phyloP scores from a whole-genome alignment of 2,888 invertebrate species.

The Drosophila dives region DNA sequence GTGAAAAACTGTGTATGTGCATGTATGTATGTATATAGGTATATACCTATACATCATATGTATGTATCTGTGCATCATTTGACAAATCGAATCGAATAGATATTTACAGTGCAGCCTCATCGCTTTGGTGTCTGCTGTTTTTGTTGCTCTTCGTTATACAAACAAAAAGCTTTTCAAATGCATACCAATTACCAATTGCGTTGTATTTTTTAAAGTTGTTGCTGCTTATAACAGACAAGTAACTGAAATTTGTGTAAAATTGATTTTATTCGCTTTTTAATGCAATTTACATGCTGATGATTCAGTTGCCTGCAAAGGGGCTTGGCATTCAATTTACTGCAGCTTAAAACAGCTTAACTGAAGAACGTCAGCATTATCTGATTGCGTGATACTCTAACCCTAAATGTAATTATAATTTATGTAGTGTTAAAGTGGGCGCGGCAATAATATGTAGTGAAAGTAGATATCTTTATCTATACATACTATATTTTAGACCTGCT shows the following conservation, averaged over 20 bases:
- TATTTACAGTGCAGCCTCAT: conserved; percentile 30
- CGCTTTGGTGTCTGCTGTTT: conserved; percentile 15
- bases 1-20: neutral
- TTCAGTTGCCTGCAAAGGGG: conserved; percentile 32
- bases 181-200: conserved; percentile 25
- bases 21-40: conserved; percentile 9
- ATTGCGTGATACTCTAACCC: neutral
- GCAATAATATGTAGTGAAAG: neutral
- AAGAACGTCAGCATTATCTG: neutral
- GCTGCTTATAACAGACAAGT: conserved; percentile 9
- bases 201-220: conserved; percentile 6
- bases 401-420: neutral
- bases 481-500: neutral
- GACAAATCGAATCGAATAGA: conserved; percentile 56
- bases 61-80: conserved; percentile 20
- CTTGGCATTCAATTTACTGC: conserved; percentile 31
- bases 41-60: neutral
- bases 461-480: neutral
- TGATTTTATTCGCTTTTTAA: conserved; percentile 54
- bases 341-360: conserved; percentile 1
- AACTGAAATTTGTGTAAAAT: conserved; percentile 45
- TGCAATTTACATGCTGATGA: conserved; percentile 45
- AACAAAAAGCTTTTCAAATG: conserved; percentile 29
- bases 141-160: conserved; percentile 10
- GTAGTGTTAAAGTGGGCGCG: neutral